Base-by-base conservation (phyloP, 2,888 invertebrate genomes). In the Cephus rjabovi region DNA sequence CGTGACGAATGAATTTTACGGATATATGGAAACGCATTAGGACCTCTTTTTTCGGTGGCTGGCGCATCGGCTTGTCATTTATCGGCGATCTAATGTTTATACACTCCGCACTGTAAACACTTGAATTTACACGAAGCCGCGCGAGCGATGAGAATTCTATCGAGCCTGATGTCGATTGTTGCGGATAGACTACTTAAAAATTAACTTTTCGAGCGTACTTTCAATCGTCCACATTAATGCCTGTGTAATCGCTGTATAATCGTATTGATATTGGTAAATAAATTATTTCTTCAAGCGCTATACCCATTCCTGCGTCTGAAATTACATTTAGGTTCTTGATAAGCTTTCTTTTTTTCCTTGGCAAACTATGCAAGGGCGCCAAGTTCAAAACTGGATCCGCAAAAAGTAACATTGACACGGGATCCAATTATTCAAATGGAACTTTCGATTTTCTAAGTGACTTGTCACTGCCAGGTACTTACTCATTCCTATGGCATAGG, bases 201-300 rank as follows among this genome's bases (percentile, higher is more conserved):
- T 40, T 40, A 15, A 40, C 15, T 40, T 40, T 40, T 40, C 40
- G 40, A 40, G 15, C 34, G 34, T 34, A 74, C 15, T 30, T 34
- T 74, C 34, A n/a, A 35, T 79, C 74, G 74, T 75, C 77, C 74
- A 71, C 73, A 68, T 56, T 37, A 56, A 76, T 76, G 76, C 79
- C 77, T 75, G 69, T 77, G 73, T 77, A 68, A 78, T 81, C 79
- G 83, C 81, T 86, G 82, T 85, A 85, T 81, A 81, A 85, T 83
- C 83, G 76, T 74, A 78, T 86, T 86, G 85, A 80, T 83, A 85
- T 84, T 85, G 86, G 84, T 83, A 83, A 88, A 89, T 88, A 89
- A 89, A 89, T 89, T 89, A 87, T 88, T 88, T 88, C 85, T 84
- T 83, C 85, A 84, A 84, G 84, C 75, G 80, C 74, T 78, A 78